Conservation (phyloP, 2,888 invertebrate genomes). For the Polyommatus iphigenia region DNA sequence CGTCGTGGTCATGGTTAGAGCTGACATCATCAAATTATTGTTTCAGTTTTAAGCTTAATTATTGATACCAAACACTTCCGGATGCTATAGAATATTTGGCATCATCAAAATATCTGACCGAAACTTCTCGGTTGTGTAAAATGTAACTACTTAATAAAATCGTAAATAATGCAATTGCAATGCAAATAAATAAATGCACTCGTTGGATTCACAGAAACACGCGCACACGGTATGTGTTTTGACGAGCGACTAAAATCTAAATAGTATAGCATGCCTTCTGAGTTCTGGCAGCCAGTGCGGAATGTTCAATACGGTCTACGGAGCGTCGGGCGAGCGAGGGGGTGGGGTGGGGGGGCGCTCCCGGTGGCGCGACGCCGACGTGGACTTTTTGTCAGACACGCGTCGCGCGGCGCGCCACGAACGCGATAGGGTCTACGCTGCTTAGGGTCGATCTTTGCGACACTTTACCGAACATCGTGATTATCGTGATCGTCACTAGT, state of each 20-base stretch:
- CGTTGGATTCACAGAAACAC: constrained; percentile 22
- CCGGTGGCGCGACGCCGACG: constrained; percentile 75
- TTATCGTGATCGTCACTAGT: neutral
- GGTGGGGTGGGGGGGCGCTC: constrained; percentile 45
- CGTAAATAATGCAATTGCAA: constrained; percentile 13
- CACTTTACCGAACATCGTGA: neutral
- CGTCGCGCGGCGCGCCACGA: constrained; percentile 72
- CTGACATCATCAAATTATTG: constrained; percentile 57
- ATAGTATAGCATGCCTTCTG: constrained; percentile 18
- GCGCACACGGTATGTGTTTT: constrained; percentile 8
- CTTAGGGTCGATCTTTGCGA: constrained; percentile 1
- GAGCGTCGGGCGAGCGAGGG: constrained; percentile 53
- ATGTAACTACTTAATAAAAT: neutral
- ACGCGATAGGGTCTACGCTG: constrained; percentile 34
- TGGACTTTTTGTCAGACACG: constrained; percentile 75
- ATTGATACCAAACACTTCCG: constrained; percentile 32
- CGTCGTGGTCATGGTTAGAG: constrained; percentile 68
- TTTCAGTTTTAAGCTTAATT: constrained; percentile 33
- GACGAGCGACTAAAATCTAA: constrained; percentile 24
- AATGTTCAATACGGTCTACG: constrained; percentile 49
- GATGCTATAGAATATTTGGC: constrained; percentile 4
- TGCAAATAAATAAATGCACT: constrained; percentile 27
- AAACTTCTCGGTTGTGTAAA: constrained; percentile 2
- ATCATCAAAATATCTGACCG: neutral
- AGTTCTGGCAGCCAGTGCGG: constrained; percentile 47